phyloP scores from a whole-genome alignment of 1,140 invertebrate species.

The Lasioglossum albipes region DNA sequence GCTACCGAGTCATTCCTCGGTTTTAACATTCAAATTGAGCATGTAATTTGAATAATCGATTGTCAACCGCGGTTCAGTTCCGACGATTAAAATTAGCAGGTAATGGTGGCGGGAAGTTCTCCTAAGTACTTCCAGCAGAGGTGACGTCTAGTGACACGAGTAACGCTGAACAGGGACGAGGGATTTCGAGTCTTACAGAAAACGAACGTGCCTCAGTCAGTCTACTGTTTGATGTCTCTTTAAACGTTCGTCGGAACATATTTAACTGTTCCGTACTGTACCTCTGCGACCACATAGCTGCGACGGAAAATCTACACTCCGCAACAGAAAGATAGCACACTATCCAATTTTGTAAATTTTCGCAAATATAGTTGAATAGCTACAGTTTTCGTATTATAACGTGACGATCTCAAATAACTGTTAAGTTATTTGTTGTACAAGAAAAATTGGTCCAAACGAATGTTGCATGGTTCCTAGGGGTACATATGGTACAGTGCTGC shows the following conservation, averaged over 20 bases:
- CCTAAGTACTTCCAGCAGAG: background rate
- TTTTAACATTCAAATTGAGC: conserved; percentile 39
- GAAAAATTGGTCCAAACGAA: too few relatives aligned
- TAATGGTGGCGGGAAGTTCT: conserved; percentile 3
- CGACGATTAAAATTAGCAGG: conserved; percentile 29
- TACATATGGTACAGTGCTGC: too few relatives aligned
- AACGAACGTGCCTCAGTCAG: too few relatives aligned
- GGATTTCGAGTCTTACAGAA: background rate
- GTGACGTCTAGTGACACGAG: background rate
- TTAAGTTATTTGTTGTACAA: too few relatives aligned
- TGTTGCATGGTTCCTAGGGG: too few relatives aligned
- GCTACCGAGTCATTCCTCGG: conserved; percentile 1
- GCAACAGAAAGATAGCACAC: too few relatives aligned
- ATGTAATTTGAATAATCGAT: conserved; percentile 49
- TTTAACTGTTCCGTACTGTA: background rate
- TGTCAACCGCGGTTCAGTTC: background rate
- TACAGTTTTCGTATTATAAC: too few relatives aligned
- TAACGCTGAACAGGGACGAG: background rate
- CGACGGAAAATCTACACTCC: too few relatives aligned
- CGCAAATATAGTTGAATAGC: too few relatives aligned
- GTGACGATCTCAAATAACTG: too few relatives aligned
- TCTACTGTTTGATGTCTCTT: background rate
- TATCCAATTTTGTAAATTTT: too few relatives aligned
- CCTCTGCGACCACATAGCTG: too few relatives aligned
- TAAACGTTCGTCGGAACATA: background rate